Evolutionary conservation across 2,888 invertebrate species (phyloP).

Genomic region (Trissoscelio sp.): DNA sequence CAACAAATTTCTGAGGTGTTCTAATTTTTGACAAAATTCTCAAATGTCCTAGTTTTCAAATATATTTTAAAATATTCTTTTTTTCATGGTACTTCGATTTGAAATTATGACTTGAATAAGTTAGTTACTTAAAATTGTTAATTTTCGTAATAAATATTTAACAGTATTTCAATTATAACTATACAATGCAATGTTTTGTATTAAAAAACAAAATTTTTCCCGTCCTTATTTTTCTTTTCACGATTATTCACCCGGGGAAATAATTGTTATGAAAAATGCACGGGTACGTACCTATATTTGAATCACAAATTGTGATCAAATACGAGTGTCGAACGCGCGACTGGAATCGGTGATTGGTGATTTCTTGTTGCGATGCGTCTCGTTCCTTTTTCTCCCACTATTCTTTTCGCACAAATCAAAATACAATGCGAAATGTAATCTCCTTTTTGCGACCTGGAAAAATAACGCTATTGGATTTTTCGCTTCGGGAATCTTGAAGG

Average conservation of each 20-base stretch:
- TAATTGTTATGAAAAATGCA: slow-evolving; percentile 9
- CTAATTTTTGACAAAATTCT: too few species aligned
- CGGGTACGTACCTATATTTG: neutral
- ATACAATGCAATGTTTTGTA: too few species aligned
- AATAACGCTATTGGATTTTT: slow-evolving; percentile 33
- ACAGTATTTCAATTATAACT: too few species aligned
- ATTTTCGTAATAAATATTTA: too few species aligned
- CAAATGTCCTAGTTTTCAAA: too few species aligned
- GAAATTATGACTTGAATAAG: too few species aligned
- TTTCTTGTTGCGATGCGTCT: neutral
- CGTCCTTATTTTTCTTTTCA: too few species aligned
- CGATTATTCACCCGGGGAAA: neutral
- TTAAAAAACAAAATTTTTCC: too few species aligned
- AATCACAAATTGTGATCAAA: slow-evolving; percentile 21
- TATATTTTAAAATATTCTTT: too few species aligned
- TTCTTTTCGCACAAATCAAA: slow-evolving; percentile 15
- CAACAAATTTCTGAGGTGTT: too few species aligned
- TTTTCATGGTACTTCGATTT: too few species aligned
- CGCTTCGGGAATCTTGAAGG: slow-evolving; percentile 24
- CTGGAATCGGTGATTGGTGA: slow-evolving; percentile 5
- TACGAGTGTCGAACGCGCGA: neutral
- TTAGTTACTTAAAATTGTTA: too few species aligned
- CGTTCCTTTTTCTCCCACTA: slow-evolving; percentile 1
- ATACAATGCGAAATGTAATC: slow-evolving; percentile 19
- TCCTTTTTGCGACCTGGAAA: neutral